Evolutionary conservation across 2,797 vertebrate species (phyloP), one percentile per base, ranked within the genome.

Genomic region (Darevskia nairensis): DNA sequence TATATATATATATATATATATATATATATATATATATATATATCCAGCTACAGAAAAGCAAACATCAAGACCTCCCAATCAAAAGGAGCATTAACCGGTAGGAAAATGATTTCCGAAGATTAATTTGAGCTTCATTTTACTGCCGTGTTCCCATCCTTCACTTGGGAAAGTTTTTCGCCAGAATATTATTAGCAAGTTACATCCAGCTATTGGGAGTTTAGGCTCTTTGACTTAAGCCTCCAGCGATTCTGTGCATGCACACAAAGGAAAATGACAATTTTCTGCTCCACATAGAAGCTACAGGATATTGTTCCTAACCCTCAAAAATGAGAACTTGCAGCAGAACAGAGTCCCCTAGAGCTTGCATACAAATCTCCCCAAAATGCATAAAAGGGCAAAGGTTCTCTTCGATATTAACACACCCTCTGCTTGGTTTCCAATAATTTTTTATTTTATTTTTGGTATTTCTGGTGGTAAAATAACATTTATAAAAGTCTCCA

Each of bases 261-360:
- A 0, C 81, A 92, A 91, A 95, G 69, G 69, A 85, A 92, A 91
- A 90, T 19, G 61, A 86, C 86, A 79, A 68, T 89, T 90, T 92
- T 68, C 87, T 86, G 79, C 80, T 78, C 86, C 55, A 80, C 29
- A 88, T 29, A 82, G 82, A 89, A 84, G 61, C 80, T 79, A 13
- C 39, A 55, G 79, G 82, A 86, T 95, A 93, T 94, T 89, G 88
- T 90, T 94, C 78, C 80, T 88, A 80, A 89, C 71, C 55, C 46
- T 95, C 86, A 35, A 66, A 92, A 81, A 93, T 83, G 80, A 86
- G 61, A 69, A 23, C 69, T 89, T 82, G 11, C 1, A 74, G 41
- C 44, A 55, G 87, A 91, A 91, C 85, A 72, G 91, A 92, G 84
- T 25, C 50, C 91, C 91, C 9, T 6, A 85, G 86, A 94, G 82